Percentiles rank a stretch among this genome's conserved stretches.
phyloP scores from a whole-genome alignment of 2,113 vertebrate species.

The Edolisoma coerulescens region DNA sequence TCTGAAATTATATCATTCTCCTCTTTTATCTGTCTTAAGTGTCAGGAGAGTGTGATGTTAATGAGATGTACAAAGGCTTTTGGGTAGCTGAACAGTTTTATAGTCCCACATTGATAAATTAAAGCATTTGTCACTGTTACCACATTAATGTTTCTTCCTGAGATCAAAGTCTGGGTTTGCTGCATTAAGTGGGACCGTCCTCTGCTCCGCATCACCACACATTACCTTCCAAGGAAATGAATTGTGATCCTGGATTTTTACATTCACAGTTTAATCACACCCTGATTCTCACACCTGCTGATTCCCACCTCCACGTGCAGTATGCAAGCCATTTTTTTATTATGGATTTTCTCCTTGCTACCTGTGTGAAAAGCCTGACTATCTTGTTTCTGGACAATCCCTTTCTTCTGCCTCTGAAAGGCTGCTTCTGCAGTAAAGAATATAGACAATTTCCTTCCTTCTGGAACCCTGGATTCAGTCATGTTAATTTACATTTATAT shows the following conservation, averaged over 20 bases:
- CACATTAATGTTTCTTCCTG: neutral
- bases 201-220: neutral
- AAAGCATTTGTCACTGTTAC: slow-evolving; percentile 34
- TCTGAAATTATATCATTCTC: slow-evolving; percentile 1
- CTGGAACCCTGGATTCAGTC: neutral
- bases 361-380: neutral
- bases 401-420: neutral
- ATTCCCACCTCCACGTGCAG: neutral
- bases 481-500: slow-evolving; percentile 34
- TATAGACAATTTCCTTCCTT: neutral
- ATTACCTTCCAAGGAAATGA: neutral
- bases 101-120: slow-evolving; percentile 31
- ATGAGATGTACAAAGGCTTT: slow-evolving; percentile 39
- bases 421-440: neutral
- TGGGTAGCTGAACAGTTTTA: slow-evolving; percentile 22
- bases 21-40: neutral
- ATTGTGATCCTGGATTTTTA: neutral
- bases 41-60: neutral
- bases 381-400: neutral
- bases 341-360: neutral
- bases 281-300: neutral
- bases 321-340: neutral
- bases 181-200: neutral
- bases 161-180: slow-evolving; percentile 25
- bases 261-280: neutral